Base-by-base conservation (phyloP, 2,888 invertebrate species). In the Hetaerina titia region DNA sequence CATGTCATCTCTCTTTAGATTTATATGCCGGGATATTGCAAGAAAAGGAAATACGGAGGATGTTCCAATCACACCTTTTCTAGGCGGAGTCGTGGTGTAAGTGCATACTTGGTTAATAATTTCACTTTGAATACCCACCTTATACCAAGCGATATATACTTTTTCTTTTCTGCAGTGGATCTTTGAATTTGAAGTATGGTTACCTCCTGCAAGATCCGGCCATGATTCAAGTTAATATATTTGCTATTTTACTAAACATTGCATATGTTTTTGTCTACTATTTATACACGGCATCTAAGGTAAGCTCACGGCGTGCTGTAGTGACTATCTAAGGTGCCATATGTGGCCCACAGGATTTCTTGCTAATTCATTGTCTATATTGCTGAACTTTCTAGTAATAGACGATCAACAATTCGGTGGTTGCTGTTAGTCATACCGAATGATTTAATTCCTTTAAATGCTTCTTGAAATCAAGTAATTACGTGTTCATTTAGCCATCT, bases 21-120 rank as follows among this genome's bases (percentile, higher is more conserved):
- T 98, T 96, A 97, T 98, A 95, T 98, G 98, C 96, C 98, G 97
- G 96, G 98, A 98, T 96, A 98, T 98, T 95, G 97, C 98, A 95
- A 98, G 98, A 96, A 98, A 98, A 96, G 97, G 98, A 31, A 97
- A 97, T 96, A 98, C 98, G 0, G 97, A 97, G 96, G 98, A 98
- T 95, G 97, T 98, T 95, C 97, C 98, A 90, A 97, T 98, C 57
- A 97, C 97, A 96, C 98, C 98, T 0, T 98, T 98, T 96, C 96
- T 98, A 88, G 98, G 98, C 81, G 98, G 98, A 97, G 96, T 98
- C 95, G 97, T 98, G 95, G 97, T 98, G 98, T 98, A 97, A 98
- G 98, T 98, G 87, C 13, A 95, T 60, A 64, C 5, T 15, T 94
- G 88, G 11, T 69, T 58, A n/a, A 31, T 45, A 19, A 22, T 22